Conservation (phyloP, 2,888 invertebrate genomes). For the Pseudococcus jackbeardsleyi region DNA sequence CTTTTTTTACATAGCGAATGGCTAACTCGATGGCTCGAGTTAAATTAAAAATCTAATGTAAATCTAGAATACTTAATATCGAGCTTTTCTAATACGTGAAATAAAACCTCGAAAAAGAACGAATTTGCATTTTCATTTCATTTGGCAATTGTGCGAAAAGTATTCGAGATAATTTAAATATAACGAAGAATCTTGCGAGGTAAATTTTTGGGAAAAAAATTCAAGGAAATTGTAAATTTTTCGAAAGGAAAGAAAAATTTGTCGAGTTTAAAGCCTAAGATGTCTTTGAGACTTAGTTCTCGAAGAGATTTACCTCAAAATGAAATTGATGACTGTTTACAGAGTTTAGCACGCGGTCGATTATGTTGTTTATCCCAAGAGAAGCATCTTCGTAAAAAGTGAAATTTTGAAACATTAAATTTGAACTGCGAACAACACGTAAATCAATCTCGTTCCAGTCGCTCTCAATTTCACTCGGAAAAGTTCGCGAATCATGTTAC, state of each 20-base stretch:
- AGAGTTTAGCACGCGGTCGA: background rate
- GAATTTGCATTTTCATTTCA: slow-evolving; percentile 3
- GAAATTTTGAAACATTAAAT: background rate
- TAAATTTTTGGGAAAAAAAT: background rate
- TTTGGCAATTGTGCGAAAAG: background rate
- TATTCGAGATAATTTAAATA: background rate
- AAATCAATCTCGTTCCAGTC: background rate
- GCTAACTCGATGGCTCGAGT: background rate
- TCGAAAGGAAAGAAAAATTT: background rate
- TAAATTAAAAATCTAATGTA: background rate
- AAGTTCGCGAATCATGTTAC: background rate
- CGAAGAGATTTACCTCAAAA: background rate
- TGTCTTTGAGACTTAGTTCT: background rate
- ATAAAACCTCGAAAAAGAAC: background rate
- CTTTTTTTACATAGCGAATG: background rate
- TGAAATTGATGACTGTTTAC: slow-evolving; percentile 23
- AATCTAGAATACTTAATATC: background rate
- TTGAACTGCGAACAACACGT: too few species aligned
- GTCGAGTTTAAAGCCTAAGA: background rate
- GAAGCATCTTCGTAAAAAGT: background rate
- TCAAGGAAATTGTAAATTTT: background rate
- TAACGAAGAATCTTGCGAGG: background rate
- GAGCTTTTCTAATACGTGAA: background rate
- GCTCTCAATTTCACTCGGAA: background rate
- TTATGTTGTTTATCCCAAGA: background rate